These are phyloP conservation scores for Cylindroiulus punctatus DNA, from an alignment of 2,888 invertebrate species.

Conservation along the genomic window DNA sequence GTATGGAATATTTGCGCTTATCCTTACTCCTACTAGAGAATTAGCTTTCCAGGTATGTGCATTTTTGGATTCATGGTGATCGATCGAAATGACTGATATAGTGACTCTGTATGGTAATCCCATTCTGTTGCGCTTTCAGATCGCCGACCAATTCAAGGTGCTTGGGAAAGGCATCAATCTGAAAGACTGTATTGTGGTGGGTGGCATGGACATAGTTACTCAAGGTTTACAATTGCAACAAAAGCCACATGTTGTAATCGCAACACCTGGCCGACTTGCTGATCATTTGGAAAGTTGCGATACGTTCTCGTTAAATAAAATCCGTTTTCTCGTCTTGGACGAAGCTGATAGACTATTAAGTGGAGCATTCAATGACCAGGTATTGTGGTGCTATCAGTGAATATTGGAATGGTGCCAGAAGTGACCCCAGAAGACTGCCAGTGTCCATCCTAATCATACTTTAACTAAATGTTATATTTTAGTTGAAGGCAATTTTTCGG, in stretches of 20 bases:
- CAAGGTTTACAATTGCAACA: conserved; percentile 85
- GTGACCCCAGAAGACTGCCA: not conserved
- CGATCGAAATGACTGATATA: not conserved
- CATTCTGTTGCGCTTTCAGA: conserved; percentile 71
- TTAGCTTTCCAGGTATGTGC: conserved; percentile 79
- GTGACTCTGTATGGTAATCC: no score
- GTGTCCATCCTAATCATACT: not conserved
- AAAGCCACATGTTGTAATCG: conserved; percentile 92
- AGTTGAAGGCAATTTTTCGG: conserved; percentile 80
- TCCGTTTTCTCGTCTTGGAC: conserved; percentile 90
- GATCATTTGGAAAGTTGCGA: conserved; percentile 65
- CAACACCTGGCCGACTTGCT: conserved; percentile 82
- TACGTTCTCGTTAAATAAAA: conserved; percentile 80
- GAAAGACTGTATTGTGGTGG: conserved; percentile 87
- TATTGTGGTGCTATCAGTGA: conserved; percentile 56
- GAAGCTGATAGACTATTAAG: conserved; percentile 91
- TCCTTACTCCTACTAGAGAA: conserved; percentile 95
- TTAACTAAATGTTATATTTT: conserved; percentile 58
- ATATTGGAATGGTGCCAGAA: no score
- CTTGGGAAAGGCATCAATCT: conserved; percentile 89
- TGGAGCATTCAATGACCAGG: conserved; percentile 83
- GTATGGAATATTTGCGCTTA: conserved; percentile 92
- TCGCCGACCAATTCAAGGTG: conserved; percentile 93
- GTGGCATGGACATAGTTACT: conserved; percentile 90
- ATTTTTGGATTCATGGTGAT: conserved; percentile 26